A percentile compares a stretch with the other conserved stretches of the same genome.
Evolutionary conservation across 2,888 invertebrate species (phyloP).

Genomic region (Timandra comae): DNA sequence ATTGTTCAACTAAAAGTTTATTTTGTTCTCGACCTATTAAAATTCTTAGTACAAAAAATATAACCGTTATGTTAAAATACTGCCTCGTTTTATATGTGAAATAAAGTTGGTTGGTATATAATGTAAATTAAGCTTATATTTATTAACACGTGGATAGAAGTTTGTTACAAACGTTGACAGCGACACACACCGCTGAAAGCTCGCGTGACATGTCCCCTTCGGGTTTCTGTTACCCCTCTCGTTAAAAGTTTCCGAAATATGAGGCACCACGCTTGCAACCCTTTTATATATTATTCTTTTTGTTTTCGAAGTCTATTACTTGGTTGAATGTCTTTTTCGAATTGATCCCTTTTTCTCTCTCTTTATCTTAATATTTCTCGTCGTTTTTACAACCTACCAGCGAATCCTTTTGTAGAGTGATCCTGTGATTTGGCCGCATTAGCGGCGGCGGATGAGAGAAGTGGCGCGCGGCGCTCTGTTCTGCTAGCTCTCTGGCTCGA

Average conservation of each 20-base stretch:
- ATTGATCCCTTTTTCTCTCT: conserved; percentile 39
- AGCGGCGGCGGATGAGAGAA: conserved; percentile 41
- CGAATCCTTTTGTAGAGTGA: conserved; percentile 42
- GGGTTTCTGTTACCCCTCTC: conserved; percentile 45
- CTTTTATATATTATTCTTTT: conserved; percentile 55
- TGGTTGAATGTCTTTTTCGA: conserved; percentile 40
- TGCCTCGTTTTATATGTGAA: too few relatives aligned
- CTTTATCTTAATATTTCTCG: conserved; percentile 33
- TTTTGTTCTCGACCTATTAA: too few relatives aligned
- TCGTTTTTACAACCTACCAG: conserved; percentile 33
- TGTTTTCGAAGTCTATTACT: conserved; percentile 39
- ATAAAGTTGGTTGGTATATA: neutral
- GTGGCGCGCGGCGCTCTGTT: conserved; percentile 25
- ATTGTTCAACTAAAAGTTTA: too few relatives aligned
- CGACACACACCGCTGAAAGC: conserved; percentile 52
- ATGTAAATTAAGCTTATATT: conserved; percentile 20
- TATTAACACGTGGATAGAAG: conserved; percentile 27
- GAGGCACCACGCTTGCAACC: conserved; percentile 54
- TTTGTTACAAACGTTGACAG: conserved; percentile 41
- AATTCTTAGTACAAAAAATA: too few relatives aligned
- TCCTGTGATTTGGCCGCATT: conserved; percentile 52
- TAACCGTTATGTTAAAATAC: too few relatives aligned
- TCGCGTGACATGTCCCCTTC: conserved; percentile 49
- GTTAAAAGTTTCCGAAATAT: conserved; percentile 67
- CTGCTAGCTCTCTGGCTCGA: conserved; percentile 49